These are phyloP conservation scores for Bombus superbus DNA, from an alignment of 1,140 invertebrate species.

Conservation along the genomic window DNA sequence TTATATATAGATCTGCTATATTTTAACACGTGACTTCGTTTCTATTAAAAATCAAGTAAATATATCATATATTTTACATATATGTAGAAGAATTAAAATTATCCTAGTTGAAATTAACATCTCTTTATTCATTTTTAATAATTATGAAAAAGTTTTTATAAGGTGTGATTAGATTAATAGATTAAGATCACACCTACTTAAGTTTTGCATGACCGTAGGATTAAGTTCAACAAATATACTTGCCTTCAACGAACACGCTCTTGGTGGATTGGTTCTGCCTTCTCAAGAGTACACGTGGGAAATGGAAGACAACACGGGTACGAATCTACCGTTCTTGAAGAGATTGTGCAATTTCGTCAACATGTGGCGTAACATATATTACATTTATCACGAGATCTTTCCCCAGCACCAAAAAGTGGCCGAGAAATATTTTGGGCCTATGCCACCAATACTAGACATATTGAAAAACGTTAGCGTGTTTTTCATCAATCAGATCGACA, in stretches of 20 bases:
- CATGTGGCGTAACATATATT: conserved; percentile 26
- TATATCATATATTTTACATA: too few species aligned
- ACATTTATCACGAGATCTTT: conserved; percentile 4
- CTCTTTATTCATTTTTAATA: not conserved
- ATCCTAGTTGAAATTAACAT: not conserved
- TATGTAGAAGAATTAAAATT: not conserved
- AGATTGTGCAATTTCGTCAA: conserved; percentile 48
- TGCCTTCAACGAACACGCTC: not conserved
- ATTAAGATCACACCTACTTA: not conserved
- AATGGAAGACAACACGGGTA: conserved; percentile 7
- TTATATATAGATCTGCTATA: not conserved
- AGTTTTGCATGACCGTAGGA: conserved; percentile 31
- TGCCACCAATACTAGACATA: conserved; percentile 66
- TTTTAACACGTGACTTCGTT: fast-evolving
- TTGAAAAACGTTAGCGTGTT: conserved; percentile 79
- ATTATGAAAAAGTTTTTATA: not conserved
- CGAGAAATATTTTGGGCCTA: conserved; percentile 73
- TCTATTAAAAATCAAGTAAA: not conserved
- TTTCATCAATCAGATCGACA: conserved; percentile 84
- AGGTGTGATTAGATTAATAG: fast-evolving
- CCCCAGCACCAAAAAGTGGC: conserved; percentile 77
- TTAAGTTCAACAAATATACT: conserved; percentile 31
- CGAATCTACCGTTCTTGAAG: conserved; percentile 48
- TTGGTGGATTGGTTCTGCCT: conserved; percentile 53
- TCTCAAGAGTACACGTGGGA: conserved; percentile 66